Evolutionary conservation across 2,888 invertebrate genomes (phyloP).

Genomic region (Suillia variegata): DNA sequence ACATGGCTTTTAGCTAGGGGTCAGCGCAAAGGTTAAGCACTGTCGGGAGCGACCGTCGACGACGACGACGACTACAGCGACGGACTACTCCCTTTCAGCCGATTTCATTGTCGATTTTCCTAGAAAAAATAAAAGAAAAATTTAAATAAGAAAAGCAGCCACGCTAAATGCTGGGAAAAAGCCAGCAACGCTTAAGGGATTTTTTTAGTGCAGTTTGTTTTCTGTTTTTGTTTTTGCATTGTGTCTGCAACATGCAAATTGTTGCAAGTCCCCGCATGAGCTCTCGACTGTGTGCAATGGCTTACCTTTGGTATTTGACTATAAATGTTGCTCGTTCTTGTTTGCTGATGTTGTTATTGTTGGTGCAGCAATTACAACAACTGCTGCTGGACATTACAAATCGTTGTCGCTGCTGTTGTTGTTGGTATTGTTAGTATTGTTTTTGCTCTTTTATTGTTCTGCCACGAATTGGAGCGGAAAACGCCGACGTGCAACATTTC

Average conservation of each 20-base stretch:
- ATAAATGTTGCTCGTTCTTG: no score
- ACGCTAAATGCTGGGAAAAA: not conserved
- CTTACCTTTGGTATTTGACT: not conserved
- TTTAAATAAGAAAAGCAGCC: no score
- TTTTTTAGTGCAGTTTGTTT: no score
- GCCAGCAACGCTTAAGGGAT: no score
- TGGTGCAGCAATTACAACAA: not conserved
- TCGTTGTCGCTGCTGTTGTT: no score
- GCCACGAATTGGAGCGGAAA: constrained; percentile 21
- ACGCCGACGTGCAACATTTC: constrained; percentile 1
- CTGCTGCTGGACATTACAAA: no score
- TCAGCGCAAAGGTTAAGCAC: constrained; percentile 43
- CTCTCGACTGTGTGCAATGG: not conserved
- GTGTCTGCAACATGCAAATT: not conserved
- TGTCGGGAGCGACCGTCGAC: no score
- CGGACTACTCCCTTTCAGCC: not conserved
- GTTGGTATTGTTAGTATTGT: not conserved
- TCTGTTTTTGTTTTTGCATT: no score
- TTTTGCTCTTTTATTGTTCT: no score
- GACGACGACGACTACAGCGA: no score
- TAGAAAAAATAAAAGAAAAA: no score
- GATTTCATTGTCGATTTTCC: not conserved
- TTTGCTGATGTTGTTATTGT: no score
- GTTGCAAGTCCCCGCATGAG: not conserved
- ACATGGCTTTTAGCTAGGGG: constrained; percentile 41